Percentiles rank a stretch among this genome's conserved stretches.
These are phyloP conservation scores for Andricus curvator DNA, from an alignment of 2,888 invertebrate genomes.

Conservation along the genomic window DNA sequence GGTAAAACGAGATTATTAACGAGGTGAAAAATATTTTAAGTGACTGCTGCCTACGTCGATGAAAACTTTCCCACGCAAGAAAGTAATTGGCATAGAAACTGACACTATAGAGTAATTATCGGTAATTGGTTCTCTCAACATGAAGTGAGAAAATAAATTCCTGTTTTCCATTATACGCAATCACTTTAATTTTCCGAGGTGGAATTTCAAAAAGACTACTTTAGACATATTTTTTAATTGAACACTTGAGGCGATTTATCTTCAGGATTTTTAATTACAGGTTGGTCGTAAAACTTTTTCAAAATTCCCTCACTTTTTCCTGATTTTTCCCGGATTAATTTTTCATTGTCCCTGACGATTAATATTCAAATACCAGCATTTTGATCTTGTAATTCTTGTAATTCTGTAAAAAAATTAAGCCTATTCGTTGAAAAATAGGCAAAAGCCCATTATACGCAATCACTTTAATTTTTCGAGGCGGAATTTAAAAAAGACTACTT, in stretches of 20 bases:
- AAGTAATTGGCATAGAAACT: constrained; percentile 7
- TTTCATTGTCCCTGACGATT: too few species aligned
- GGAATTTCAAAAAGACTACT: neutral
- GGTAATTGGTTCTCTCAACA: constrained; percentile 20
- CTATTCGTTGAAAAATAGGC: too few species aligned
- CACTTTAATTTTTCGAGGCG: neutral
- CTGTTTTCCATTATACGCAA: neutral
- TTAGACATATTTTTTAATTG: neutral
- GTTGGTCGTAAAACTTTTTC: too few species aligned
- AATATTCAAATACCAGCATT: rapidly evolving
- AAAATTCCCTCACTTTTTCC: too few species aligned
- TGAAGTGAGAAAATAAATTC: constrained; percentile 27
- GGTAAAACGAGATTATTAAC: neutral
- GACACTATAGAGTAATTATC: constrained; percentile 21
- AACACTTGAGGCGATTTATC: too few species aligned
- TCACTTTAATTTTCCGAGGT: constrained; percentile 3
- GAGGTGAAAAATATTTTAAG: neutral
- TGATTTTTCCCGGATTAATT: too few species aligned
- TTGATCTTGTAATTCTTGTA: too few species aligned
- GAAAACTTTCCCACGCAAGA: constrained; percentile 35
- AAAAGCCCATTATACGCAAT: neutral
- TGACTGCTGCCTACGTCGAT: neutral
- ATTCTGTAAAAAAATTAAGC: too few species aligned
- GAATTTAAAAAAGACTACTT: too few species aligned
- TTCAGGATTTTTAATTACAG: too few species aligned